Evolutionary conservation across 2,888 invertebrate species (phyloP).

Genomic region (Timema podura): DNA sequence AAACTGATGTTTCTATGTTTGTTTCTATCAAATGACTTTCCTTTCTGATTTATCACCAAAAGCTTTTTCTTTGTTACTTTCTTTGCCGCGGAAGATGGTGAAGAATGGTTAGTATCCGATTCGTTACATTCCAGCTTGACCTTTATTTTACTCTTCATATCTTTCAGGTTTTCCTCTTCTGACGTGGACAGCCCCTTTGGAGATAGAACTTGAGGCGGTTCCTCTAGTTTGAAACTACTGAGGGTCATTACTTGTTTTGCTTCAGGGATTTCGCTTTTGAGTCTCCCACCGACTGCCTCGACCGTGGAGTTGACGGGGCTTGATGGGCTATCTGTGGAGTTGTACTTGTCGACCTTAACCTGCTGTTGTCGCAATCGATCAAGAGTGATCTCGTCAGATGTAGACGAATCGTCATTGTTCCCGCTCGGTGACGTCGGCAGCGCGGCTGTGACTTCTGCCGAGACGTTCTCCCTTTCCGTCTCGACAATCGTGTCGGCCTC

Average conservation of each 20-base stretch:
- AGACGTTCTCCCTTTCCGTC: background rate
- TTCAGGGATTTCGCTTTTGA: background rate
- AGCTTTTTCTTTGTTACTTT: conserved; percentile 17
- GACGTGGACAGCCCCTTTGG: background rate
- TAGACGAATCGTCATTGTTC: conserved; percentile 30
- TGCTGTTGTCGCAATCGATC: conserved; percentile 37
- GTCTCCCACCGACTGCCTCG: background rate
- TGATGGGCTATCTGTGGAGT: too few relatives aligned
- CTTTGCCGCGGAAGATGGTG: background rate
- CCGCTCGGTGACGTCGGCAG: background rate
- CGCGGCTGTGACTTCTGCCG: background rate
- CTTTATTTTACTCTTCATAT: conserved; percentile 32
- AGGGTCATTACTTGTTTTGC: background rate
- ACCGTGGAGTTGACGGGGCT: background rate
- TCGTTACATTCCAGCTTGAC: conserved; percentile 35
- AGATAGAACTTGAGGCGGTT: background rate
- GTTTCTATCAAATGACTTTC: background rate
- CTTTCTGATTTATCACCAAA: conserved; percentile 8
- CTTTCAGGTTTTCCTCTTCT: background rate
- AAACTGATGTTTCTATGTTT: background rate
- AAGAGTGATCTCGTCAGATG: conserved; percentile 34
- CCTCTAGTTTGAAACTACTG: too few relatives aligned
- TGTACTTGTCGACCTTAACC: conserved; percentile 12
- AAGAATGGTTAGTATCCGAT: conserved; percentile 4
- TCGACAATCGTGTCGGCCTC: background rate